phyloP scores from a whole-genome alignment of 2,797 vertebrate species.

The Leuciscus waleckii region DNA sequence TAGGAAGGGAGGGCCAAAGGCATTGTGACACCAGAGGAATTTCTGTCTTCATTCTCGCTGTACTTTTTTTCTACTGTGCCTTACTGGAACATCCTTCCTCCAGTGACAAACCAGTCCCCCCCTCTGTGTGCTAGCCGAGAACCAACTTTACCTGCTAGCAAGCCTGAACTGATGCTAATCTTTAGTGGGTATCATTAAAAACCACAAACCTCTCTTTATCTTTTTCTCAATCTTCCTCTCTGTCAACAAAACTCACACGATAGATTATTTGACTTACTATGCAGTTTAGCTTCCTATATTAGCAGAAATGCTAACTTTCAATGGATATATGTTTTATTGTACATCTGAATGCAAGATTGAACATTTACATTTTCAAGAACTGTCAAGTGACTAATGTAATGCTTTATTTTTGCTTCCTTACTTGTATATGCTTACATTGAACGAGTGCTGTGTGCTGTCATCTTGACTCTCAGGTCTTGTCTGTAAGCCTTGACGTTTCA shows the following conservation, averaged over 20 bases:
- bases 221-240: background rate
- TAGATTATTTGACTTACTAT: background rate
- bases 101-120: background rate
- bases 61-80: constrained; percentile 28
- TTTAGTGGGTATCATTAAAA: constrained; percentile 19
- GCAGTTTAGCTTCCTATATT: background rate
- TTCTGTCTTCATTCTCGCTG: constrained; percentile 64
- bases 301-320: background rate
- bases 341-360: background rate
- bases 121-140: background rate
- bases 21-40: constrained; percentile 75
- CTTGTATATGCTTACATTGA: background rate
- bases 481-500: background rate
- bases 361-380: background rate
- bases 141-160: constrained; percentile 29
- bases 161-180: constrained; percentile 29
- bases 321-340: background rate
- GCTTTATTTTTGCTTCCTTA: background rate
- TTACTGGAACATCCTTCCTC: constrained; percentile 38
- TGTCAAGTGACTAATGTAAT: background rate
- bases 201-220: constrained; percentile 14
- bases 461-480: constrained; percentile 9
- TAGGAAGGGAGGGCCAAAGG: constrained; percentile 66
- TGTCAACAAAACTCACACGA: background rate
- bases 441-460: background rate